These are phyloP conservation scores for Pollenia angustigena DNA, from an alignment of 2,888 invertebrate genomes.

Conservation along the genomic window DNA sequence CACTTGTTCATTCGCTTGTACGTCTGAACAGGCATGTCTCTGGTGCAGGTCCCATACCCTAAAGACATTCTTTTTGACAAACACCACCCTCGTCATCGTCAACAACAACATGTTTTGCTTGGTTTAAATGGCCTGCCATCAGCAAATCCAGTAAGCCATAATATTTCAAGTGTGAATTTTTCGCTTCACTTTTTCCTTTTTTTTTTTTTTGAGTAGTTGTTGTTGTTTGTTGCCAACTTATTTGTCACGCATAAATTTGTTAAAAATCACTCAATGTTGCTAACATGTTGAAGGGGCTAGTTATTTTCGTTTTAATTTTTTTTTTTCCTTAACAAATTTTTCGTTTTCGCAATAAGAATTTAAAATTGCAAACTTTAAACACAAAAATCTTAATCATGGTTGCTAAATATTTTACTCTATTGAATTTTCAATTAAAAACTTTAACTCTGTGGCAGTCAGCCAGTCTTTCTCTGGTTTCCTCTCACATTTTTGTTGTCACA, in stretches of 20 bases:
- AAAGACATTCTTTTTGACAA: conserved; percentile 58
- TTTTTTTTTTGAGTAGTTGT: conserved; percentile 56
- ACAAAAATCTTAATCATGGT: neutral
- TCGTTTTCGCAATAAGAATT: conserved; percentile 26
- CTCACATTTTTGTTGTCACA: neutral
- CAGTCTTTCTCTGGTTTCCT: neutral
- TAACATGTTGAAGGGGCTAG: conserved; percentile 65
- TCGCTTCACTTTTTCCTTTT: conserved; percentile 15
- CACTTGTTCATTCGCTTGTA: conserved; percentile 11
- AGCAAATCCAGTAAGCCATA: conserved; percentile 68
- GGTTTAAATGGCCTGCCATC: conserved; percentile 59
- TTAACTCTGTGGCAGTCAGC: neutral
- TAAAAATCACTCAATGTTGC: conserved; percentile 73
- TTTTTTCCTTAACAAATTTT: neutral
- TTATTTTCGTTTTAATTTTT: conserved; percentile 27
- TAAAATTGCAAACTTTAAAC: conserved; percentile 24
- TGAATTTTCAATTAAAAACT: conserved; percentile 54
- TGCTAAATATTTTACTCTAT: conserved; percentile 13
- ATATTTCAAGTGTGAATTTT: conserved; percentile 70
- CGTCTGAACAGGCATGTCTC: conserved; percentile 1
- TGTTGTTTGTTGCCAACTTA: conserved; percentile 68
- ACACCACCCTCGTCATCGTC: conserved; percentile 40
- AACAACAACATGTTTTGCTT: conserved; percentile 37
- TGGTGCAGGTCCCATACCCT: conserved; percentile 39
- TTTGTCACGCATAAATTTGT: conserved; percentile 73